These are phyloP conservation scores for Thumatha senex DNA, from an alignment of 2,888 invertebrate genomes.

Conservation along the genomic window DNA sequence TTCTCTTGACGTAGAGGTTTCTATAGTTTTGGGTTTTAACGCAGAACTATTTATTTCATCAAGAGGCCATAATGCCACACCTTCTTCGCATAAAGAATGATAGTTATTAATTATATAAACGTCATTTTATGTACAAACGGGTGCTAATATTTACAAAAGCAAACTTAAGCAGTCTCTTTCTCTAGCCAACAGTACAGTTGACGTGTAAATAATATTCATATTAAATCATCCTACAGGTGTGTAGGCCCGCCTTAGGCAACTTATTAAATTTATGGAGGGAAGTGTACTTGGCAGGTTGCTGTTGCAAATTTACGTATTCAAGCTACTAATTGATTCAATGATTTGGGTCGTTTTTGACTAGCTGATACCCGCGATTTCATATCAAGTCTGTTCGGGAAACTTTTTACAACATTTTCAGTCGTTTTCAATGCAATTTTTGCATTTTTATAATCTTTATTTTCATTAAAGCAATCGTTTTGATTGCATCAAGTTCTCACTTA, in stretches of 20 bases:
- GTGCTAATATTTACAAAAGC: conserved; percentile 5
- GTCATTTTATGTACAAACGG: too few relatives aligned
- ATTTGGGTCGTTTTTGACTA: background rate
- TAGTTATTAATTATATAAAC: too few relatives aligned
- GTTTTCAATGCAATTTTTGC: too few relatives aligned
- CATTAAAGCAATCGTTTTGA: too few relatives aligned
- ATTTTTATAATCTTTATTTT: too few relatives aligned
- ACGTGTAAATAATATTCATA: conserved; percentile 11
- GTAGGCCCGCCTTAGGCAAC: conserved; percentile 5
- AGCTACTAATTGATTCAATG: background rate
- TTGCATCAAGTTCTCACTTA: too few relatives aligned
- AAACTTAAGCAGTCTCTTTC: background rate
- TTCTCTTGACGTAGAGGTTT: too few relatives aligned
- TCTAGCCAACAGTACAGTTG: background rate
- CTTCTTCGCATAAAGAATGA: too few relatives aligned
- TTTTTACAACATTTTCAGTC: background rate
- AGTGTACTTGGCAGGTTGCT: conserved; percentile 1
- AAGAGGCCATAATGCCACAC: too few relatives aligned
- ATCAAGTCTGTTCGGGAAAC: background rate
- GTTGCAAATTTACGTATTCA: conserved; percentile 2
- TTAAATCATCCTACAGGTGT: conserved; percentile 8
- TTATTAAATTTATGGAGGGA: conserved; percentile 2
- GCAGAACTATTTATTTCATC: too few relatives aligned
- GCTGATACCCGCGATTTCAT: too few relatives aligned
- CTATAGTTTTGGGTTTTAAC: too few relatives aligned